phyloP scores from a whole-genome alignment of 2,888 invertebrate species.

The Ethmia dodecea region DNA sequence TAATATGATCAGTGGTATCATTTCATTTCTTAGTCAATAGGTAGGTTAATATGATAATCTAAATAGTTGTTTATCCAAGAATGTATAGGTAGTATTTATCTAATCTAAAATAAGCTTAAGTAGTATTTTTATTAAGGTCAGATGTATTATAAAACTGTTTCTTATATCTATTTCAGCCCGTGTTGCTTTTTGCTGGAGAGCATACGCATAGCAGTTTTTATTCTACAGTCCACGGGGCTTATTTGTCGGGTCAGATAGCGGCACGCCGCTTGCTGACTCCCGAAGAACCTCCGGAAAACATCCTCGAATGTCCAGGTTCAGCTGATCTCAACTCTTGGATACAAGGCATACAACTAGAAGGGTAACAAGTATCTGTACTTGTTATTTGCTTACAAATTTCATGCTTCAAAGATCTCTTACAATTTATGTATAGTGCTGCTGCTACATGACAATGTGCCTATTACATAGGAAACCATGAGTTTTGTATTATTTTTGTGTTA shows the following conservation, averaged over 20 bases:
- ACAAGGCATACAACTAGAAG: constrained; percentile 88
- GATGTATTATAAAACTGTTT: not conserved
- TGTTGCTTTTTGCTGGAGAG: constrained; percentile 94
- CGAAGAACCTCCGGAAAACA: constrained; percentile 80
- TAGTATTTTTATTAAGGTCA: not conserved
- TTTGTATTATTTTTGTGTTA: too few species aligned
- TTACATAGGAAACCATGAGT: too few species aligned
- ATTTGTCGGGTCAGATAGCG: constrained; percentile 89
- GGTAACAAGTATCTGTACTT: too few species aligned
- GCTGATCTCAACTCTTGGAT: constrained; percentile 92
- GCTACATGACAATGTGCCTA: too few species aligned
- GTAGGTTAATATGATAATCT: not conserved
- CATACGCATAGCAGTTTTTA: constrained; percentile 96
- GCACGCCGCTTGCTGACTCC: constrained; percentile 83
- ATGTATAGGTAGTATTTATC: not conserved
- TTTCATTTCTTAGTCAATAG: not conserved
- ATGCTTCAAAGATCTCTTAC: too few species aligned
- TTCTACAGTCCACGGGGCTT: constrained; percentile 97
- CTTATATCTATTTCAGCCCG: constrained; percentile 79
- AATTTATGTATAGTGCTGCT: too few species aligned
- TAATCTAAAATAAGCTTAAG: not conserved
- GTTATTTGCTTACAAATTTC: too few species aligned
- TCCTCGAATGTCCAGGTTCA: constrained; percentile 85
- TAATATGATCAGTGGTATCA: not conserved
- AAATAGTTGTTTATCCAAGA: not conserved